A percentile compares a stretch with the other conserved stretches of the same genome.
Conservation (phyloP, 2,113 vertebrate genomes). For the Hemibates koningsi region DNA sequence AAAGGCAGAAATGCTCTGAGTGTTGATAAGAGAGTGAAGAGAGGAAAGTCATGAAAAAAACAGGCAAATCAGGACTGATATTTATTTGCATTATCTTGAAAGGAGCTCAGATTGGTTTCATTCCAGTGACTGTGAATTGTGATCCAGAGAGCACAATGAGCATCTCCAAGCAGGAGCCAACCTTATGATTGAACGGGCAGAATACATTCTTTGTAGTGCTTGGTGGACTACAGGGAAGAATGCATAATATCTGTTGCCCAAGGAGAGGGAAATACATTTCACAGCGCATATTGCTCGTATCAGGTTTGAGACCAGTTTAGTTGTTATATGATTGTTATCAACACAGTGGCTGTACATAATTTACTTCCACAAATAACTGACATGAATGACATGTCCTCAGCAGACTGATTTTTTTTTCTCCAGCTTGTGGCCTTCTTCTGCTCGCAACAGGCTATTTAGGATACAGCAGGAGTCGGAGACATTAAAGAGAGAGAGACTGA, state of each 20-base stretch:
- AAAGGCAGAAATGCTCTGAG: slow-evolving; percentile 45
- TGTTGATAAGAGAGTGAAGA: slow-evolving; percentile 44
- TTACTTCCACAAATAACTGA: slow-evolving; percentile 24
- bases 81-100: slow-evolving; percentile 69
- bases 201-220: slow-evolving; percentile 34
- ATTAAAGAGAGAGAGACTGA: neutral
- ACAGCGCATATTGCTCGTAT: slow-evolving; percentile 48
- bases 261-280: slow-evolving; percentile 55
- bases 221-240: slow-evolving; percentile 19
- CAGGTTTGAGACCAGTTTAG: slow-evolving; percentile 32
- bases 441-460: neutral
- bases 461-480: neutral
- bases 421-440: neutral
- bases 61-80: slow-evolving; percentile 52
- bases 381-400: slow-evolving; percentile 9
- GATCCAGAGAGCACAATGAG: slow-evolving; percentile 46
- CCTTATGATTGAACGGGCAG: slow-evolving; percentile 23
- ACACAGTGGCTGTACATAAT: neutral
- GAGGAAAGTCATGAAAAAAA: slow-evolving; percentile 34
- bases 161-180: slow-evolving; percentile 17
- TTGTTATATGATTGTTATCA: slow-evolving; percentile 53
- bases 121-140: slow-evolving; percentile 47
- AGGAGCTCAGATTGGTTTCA: slow-evolving; percentile 54
- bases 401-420: neutral
- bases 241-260: slow-evolving; percentile 32